Conservation (phyloP, 2,888 invertebrate species). For the Chromoteleia sp. region DNA sequence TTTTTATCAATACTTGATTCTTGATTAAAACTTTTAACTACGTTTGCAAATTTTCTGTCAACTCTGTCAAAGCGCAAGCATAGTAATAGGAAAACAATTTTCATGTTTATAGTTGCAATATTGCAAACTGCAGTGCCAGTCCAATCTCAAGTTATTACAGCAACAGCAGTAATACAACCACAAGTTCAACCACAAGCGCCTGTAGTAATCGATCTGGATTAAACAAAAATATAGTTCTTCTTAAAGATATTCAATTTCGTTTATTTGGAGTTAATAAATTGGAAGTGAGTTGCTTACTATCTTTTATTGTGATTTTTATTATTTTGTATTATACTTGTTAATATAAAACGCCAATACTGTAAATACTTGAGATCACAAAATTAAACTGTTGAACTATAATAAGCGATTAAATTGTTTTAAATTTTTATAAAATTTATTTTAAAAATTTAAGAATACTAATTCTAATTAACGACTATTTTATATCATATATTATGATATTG, state of each 20-base stretch:
- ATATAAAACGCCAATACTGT: too few relatives aligned
- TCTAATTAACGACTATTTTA: too few relatives aligned
- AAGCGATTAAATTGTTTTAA: too few relatives aligned
- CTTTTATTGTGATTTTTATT: not conserved
- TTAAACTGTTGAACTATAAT: too few relatives aligned
- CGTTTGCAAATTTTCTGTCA: too few relatives aligned
- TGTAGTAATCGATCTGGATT: constrained; percentile 80
- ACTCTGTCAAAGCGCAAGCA: too few relatives aligned
- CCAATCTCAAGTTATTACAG: constrained; percentile 38
- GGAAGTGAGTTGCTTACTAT: constrained; percentile 74
- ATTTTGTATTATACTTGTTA: not conserved
- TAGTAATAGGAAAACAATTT: not conserved
- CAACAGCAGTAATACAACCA: constrained; percentile 32
- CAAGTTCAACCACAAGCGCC: constrained; percentile 53
- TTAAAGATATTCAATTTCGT: constrained; percentile 80
- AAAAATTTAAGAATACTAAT: too few relatives aligned
- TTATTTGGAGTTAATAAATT: constrained; percentile 73
- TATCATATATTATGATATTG: too few relatives aligned
- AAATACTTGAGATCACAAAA: too few relatives aligned
- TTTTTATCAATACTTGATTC: too few relatives aligned
- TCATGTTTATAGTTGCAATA: constrained; percentile 42
- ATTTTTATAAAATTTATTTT: too few relatives aligned
- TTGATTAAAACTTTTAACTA: too few relatives aligned
- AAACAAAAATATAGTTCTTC: constrained; percentile 75
- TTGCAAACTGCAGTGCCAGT: constrained; percentile 54